phyloP scores from a whole-genome alignment of 2,113 vertebrate species.

The Brachypodius melanocephalos region DNA sequence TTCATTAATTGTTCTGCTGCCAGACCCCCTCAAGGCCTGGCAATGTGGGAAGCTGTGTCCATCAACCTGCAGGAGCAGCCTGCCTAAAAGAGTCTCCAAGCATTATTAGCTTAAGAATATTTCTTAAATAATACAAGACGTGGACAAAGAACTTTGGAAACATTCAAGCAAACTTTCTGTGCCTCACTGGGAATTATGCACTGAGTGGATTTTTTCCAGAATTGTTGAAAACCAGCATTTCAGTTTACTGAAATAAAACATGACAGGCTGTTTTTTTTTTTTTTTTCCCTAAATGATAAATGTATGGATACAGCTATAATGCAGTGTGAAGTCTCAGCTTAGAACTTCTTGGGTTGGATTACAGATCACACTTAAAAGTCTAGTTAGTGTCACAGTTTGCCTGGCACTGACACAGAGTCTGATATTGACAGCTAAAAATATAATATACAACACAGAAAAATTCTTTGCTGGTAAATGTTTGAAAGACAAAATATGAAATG shows the following conservation, averaged over 20 bases:
- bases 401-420: background rate
- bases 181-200: background rate
- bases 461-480: background rate
- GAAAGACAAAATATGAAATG: background rate
- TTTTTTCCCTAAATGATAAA: background rate
- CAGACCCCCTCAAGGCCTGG: background rate
- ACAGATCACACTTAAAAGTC: background rate
- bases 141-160: background rate
- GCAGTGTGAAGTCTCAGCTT: background rate
- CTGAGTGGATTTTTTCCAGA: background rate
- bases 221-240: background rate
- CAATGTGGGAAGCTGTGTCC: background rate
- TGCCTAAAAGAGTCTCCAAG: background rate
- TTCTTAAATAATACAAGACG: background rate
- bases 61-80: background rate
- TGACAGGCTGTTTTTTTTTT: background rate
- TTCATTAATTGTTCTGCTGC: background rate
- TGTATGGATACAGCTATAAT: background rate
- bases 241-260: background rate
- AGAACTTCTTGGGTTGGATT: background rate
- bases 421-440: background rate
- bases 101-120: background rate
- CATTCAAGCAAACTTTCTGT: background rate
- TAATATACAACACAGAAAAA: background rate
- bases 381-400: background rate